A percentile compares a stretch with the other conserved stretches of the same genome.
phyloP scores from a whole-genome alignment of 2,888 invertebrate species.

The Stenodera caucasica region DNA sequence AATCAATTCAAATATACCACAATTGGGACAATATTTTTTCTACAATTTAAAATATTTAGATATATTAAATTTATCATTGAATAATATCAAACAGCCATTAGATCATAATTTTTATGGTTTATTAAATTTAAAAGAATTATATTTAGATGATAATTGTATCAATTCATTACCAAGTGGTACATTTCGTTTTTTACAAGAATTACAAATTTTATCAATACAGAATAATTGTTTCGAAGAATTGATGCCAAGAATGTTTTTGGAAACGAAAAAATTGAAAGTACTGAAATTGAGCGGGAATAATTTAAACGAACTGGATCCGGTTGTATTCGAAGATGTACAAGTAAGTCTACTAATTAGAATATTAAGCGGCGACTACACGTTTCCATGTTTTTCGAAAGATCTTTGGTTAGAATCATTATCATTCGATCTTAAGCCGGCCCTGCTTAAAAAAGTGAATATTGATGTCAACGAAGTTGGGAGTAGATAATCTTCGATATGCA shows the following conservation, averaged over 20 bases:
- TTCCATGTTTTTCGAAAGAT: no score
- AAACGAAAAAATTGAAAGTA: conserved; percentile 70
- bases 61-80: conserved; percentile 70
- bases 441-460: no score
- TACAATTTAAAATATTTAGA: conserved; percentile 68
- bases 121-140: conserved; percentile 68
- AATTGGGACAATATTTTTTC: conserved; percentile 77
- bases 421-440: no score
- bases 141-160: conserved; percentile 77
- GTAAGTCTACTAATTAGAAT: conserved; percentile 56
- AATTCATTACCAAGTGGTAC: conserved; percentile 76
- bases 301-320: conserved; percentile 72
- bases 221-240: conserved; percentile 70
- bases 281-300: conserved; percentile 78
- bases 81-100: conserved; percentile 73
- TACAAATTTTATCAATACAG: conserved; percentile 67
- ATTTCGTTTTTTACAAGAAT: conserved; percentile 64
- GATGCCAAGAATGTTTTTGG: conserved; percentile 73
- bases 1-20: conserved; percentile 76
- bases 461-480: no score
- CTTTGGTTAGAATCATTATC: no score
- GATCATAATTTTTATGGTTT: conserved; percentile 77
- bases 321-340: conserved; percentile 73
- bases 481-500: no score
- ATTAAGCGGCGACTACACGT: no score